phyloP scores from a whole-genome alignment of 2,113 vertebrate species.

The Pagrus major region DNA sequence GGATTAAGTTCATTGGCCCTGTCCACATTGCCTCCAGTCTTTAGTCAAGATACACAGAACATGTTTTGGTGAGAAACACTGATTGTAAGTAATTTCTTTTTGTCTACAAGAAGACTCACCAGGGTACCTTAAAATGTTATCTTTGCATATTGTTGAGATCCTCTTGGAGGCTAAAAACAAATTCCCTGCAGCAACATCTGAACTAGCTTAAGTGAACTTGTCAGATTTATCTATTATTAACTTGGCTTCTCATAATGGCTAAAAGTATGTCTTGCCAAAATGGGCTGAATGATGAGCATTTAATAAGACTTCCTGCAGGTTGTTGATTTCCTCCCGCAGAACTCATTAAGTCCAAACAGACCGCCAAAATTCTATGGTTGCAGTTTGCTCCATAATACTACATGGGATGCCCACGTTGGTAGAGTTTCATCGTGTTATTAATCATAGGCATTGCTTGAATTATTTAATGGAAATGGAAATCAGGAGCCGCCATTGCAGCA shows the following conservation, averaged over 20 bases:
- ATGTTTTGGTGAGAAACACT: too few relatives aligned
- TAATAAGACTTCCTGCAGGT: conserved; percentile 77
- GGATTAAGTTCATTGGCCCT: too few relatives aligned
- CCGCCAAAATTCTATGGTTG: conserved; percentile 32
- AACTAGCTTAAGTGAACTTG: conserved; percentile 66
- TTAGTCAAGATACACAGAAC: too few relatives aligned
- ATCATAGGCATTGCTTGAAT: background rate
- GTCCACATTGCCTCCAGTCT: too few relatives aligned
- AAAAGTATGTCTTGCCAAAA: conserved; percentile 70
- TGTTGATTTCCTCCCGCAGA: conserved; percentile 75
- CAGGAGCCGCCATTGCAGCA: background rate
- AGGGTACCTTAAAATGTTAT: too few relatives aligned
- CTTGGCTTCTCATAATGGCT: conserved; percentile 67
- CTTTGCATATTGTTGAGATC: too few relatives aligned
- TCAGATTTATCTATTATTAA: conserved; percentile 76
- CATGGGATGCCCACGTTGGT: background rate
- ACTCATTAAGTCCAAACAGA: conserved; percentile 58
- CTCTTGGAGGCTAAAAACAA: too few relatives aligned
- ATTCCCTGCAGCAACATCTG: too few relatives aligned
- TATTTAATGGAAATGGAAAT: background rate
- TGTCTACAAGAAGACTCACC: too few relatives aligned
- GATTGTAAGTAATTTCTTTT: too few relatives aligned
- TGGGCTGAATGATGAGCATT: conserved; percentile 74
- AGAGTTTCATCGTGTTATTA: background rate
- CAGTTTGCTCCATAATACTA: conserved; percentile 30